Evolutionary conservation across 2,797 vertebrate genomes (phyloP).

Genomic region (Poecile montanus): DNA sequence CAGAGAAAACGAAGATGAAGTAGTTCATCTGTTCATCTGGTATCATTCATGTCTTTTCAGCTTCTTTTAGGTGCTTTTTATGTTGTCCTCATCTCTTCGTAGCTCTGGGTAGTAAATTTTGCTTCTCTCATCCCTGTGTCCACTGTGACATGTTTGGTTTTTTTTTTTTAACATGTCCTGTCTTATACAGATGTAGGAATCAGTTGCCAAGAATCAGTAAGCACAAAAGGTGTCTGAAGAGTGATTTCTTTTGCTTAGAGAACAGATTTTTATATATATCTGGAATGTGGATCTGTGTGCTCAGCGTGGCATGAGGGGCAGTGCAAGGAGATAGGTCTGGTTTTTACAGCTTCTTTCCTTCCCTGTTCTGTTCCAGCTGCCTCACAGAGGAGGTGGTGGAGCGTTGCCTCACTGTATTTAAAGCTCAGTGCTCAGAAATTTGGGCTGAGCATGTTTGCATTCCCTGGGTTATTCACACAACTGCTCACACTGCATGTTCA

Average conservation of each 20-base stretch:
- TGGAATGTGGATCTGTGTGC: fast-evolving
- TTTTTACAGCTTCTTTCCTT: background rate
- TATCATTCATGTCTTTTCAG: background rate
- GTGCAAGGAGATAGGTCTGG: background rate
- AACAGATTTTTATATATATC: background rate
- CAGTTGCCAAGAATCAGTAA: background rate
- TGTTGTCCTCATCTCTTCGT: background rate
- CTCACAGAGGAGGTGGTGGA: background rate
- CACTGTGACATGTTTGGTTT: background rate
- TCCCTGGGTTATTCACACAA: background rate
- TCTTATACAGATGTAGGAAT: background rate
- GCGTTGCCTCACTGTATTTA: background rate
- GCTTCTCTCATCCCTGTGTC: fast-evolving
- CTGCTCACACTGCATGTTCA: background rate
- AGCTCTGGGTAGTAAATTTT: background rate
- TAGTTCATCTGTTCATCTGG: background rate
- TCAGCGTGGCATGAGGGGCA: fast-evolving
- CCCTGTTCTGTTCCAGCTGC: background rate
- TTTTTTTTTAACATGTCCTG: background rate
- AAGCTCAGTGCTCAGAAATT: slow-evolving; percentile 24
- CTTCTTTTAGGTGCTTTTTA: background rate
- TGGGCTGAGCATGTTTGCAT: background rate
- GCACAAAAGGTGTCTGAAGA: background rate
- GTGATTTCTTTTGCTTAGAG: background rate
- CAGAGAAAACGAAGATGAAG: background rate